A percentile compares a stretch with the other conserved stretches of the same genome.
Conservation (phyloP, 2,113 vertebrate species). For the Neolamprologus tretocephalus region DNA sequence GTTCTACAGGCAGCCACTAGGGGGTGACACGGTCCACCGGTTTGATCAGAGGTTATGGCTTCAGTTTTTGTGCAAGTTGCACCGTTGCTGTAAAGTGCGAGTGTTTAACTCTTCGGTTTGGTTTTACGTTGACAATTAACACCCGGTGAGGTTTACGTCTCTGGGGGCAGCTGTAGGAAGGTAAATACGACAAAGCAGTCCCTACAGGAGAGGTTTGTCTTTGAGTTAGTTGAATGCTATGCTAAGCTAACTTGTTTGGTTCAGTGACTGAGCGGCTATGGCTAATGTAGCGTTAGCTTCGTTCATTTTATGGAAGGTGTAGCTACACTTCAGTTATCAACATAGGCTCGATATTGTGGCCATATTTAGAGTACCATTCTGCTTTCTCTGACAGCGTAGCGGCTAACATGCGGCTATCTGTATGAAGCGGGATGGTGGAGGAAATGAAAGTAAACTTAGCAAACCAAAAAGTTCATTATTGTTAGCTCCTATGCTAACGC, state of each 20-base stretch:
- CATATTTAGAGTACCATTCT: not conserved
- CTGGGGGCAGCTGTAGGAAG: not conserved
- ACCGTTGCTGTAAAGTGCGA: not conserved
- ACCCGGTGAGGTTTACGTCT: not conserved
- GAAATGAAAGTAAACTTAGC: not conserved
- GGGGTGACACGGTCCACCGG: not conserved
- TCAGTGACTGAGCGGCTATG: not conserved
- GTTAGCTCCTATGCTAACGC: conserved; percentile 15
- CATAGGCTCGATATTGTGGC: not conserved
- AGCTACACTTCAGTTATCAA: not conserved
- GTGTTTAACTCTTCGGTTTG: not conserved
- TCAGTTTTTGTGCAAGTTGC: not conserved
- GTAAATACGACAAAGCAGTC: not conserved
- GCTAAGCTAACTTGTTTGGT: conserved; percentile 34
- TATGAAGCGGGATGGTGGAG: not conserved
- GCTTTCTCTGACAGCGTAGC: fast-evolving
- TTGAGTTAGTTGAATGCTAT: not conserved
- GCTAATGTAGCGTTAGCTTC: conserved; percentile 25
- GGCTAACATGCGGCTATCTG: fast-evolving
- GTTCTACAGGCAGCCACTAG: not conserved
- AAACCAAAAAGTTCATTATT: not conserved
- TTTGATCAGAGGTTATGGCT: not conserved
- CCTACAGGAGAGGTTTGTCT: not conserved
- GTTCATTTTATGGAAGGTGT: conserved; percentile 15
- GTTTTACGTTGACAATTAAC: not conserved